Evolutionary conservation across 2,888 invertebrate genomes (phyloP).

Genomic region (Camponotus fellah): DNA sequence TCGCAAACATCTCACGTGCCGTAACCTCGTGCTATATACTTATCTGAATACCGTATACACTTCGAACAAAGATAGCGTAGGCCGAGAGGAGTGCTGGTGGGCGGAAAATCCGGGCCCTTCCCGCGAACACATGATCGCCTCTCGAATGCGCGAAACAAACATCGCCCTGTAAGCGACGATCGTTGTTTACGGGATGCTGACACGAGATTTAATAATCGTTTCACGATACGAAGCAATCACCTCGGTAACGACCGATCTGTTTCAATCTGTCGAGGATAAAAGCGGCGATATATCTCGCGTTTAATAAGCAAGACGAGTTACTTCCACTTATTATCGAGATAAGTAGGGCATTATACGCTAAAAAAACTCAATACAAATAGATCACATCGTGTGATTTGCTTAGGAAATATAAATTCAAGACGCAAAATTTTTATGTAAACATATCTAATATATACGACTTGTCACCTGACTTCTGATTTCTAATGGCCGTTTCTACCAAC

Average conservation of each 20-base stretch:
- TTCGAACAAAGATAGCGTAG: slow-evolving; percentile 33
- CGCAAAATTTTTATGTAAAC: not conserved
- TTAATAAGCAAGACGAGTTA: not conserved
- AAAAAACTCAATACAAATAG: not conserved
- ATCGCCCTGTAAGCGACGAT: not conserved
- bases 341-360: not conserved
- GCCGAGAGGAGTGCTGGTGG: slow-evolving; percentile 9
- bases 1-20: not conserved
- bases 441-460: not conserved
- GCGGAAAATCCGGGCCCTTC: slow-evolving; percentile 32
- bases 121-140: not conserved
- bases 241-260: not conserved
- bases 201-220: slow-evolving; percentile 68
- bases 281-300: not conserved
- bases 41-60: not conserved
- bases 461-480: not conserved
- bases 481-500: too few relatives aligned
- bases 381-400: not conserved
- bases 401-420: not conserved
- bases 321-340: slow-evolving; percentile 5
- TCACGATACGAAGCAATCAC: slow-evolving; percentile 63
- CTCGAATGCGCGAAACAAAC: slow-evolving; percentile 38
- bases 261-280: not conserved
- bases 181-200: slow-evolving; percentile 50
- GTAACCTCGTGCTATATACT: not conserved